These are phyloP conservation scores for Chlorops oryzae DNA, from an alignment of 1,140 invertebrate genomes.

Conservation along the genomic window DNA sequence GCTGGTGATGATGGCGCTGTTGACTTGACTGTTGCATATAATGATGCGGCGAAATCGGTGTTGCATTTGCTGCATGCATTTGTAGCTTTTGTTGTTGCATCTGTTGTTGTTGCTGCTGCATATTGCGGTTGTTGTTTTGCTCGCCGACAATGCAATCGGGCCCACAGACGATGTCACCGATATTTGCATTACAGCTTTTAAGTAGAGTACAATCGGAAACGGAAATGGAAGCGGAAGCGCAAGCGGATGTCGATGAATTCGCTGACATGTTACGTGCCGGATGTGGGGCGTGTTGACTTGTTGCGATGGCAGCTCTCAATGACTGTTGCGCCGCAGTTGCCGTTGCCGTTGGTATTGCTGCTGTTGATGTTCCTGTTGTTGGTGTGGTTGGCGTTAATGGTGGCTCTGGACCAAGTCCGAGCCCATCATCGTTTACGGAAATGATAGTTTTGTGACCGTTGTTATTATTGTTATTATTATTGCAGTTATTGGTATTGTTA, in stretches of 20 bases:
- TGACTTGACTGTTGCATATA: background rate
- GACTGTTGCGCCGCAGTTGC: constrained; percentile 22
- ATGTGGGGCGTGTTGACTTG: too few species aligned
- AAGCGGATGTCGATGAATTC: too few species aligned
- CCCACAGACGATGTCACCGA: constrained; percentile 27
- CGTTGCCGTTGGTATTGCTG: constrained; percentile 41
- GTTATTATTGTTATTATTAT: constrained; percentile 18
- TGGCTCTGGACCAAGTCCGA: background rate
- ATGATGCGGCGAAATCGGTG: background rate
- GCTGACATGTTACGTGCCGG: too few species aligned
- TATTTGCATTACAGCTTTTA: constrained; percentile 43
- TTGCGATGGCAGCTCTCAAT: too few species aligned
- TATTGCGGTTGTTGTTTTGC: constrained; percentile 11
- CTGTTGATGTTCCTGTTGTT: constrained; percentile 37
- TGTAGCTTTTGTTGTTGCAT: constrained; percentile 2
- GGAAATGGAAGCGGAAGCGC: too few species aligned
- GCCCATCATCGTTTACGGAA: background rate
- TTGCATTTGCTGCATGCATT: constrained; percentile 16
- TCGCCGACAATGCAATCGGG: constrained; percentile 15
- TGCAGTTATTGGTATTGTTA: constrained; percentile 11
- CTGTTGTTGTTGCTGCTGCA: constrained; percentile 3
- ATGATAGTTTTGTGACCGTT: constrained; percentile 12
- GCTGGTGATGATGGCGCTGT: background rate
- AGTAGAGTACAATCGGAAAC: too few species aligned
- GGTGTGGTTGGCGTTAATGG: background rate